Conservation (phyloP, 2,797 vertebrate genomes). For the Rhabdomys pumilio region DNA sequence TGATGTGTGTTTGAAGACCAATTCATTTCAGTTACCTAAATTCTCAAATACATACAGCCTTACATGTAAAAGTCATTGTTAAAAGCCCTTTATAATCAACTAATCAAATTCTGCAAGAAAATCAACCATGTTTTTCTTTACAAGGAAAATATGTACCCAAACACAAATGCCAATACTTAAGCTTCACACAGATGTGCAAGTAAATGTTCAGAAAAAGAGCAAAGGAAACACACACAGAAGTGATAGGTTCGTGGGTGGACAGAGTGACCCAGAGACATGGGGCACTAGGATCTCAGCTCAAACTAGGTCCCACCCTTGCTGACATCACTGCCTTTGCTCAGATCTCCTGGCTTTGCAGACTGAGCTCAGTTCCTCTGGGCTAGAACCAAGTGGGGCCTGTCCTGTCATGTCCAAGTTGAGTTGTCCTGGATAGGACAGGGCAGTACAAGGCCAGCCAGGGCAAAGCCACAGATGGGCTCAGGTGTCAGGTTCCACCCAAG, state of each 20-base stretch:
- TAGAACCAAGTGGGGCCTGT: not conserved
- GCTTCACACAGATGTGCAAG: not conserved
- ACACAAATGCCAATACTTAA: not conserved
- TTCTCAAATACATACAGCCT: not conserved
- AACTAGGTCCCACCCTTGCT: rapidly evolving
- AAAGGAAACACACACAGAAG: not conserved
- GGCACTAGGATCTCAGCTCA: not conserved
- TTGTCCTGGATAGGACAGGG: slow-evolving; percentile 10
- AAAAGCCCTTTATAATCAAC: not conserved
- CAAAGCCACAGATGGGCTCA: slow-evolving; percentile 69
- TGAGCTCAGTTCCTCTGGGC: slow-evolving; percentile 12
- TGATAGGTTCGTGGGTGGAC: not conserved
- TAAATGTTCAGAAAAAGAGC: not conserved
- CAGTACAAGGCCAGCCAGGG: slow-evolving; percentile 35
- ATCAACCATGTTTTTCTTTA: slow-evolving; percentile 43
- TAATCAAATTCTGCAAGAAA: slow-evolving; percentile 8
- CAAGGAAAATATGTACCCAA: not conserved
- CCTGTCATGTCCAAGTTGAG: not conserved
- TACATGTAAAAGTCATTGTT: not conserved
- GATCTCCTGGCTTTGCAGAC: slow-evolving; percentile 38
- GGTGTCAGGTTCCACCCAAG: slow-evolving; percentile 35
- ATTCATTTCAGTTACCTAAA: not conserved
- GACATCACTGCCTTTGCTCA: not conserved
- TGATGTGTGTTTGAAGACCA: not conserved
- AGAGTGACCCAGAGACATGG: not conserved